These are phyloP conservation scores for Schrankia costaestrigalis DNA, from an alignment of 2,888 invertebrate species.

Conservation along the genomic window DNA sequence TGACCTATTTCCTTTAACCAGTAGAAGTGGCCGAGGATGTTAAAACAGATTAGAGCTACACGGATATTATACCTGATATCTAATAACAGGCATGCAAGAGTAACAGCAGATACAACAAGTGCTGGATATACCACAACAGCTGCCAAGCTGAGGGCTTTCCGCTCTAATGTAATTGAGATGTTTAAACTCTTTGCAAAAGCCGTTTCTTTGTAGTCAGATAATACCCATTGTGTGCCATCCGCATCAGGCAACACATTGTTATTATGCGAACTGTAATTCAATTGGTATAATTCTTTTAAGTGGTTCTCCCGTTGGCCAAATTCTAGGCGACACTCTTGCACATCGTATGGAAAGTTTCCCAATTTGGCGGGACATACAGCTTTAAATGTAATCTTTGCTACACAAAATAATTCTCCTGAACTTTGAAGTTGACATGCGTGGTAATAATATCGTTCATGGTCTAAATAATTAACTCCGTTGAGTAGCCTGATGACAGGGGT, in stretches of 20 bases:
- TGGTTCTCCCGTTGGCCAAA: conserved; percentile 17
- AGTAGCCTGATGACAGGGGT: conserved; percentile 29
- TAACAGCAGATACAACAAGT: not conserved
- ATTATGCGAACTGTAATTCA: conserved; percentile 20
- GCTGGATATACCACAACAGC: conserved; percentile 42
- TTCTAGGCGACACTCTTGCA: conserved; percentile 36
- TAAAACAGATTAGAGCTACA: conserved; percentile 35
- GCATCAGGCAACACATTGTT: conserved; percentile 29
- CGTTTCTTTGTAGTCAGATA: conserved; percentile 35
- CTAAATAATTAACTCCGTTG: conserved; percentile 23
- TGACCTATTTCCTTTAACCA: conserved; percentile 29
- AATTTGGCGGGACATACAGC: conserved; percentile 33
- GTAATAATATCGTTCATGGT: conserved; percentile 5
- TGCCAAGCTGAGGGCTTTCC: conserved; percentile 39
- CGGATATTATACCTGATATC: conserved; percentile 18
- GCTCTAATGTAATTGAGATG: conserved; percentile 41
- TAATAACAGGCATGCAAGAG: not conserved
- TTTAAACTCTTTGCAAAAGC: conserved; percentile 24
- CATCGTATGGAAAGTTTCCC: conserved; percentile 45
- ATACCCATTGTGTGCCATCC: conserved; percentile 45
- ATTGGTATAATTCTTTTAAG: conserved; percentile 11
- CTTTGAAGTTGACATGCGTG: conserved; percentile 22
- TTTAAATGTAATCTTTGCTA: conserved; percentile 2
- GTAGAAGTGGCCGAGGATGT: conserved; percentile 39
- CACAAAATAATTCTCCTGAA: conserved; percentile 29